A percentile compares a stretch with the other conserved stretches of the same genome.
phyloP scores from a whole-genome alignment of 2,888 invertebrate genomes.

The Apantesis nais region DNA sequence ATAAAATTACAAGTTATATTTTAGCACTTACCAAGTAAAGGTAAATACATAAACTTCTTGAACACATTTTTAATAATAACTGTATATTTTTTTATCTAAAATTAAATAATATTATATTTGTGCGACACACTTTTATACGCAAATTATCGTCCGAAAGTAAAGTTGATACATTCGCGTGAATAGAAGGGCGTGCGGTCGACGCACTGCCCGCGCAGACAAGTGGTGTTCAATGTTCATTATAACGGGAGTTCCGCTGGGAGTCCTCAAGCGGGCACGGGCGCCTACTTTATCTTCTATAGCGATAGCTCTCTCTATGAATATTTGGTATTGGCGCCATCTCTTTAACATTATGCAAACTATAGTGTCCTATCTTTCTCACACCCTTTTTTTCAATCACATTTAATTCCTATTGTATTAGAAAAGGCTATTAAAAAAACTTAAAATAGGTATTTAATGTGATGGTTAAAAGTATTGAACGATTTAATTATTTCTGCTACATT shows the following conservation, averaged over 20 bases:
- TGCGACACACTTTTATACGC: constrained; percentile 73
- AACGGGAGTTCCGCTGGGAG: constrained; percentile 83
- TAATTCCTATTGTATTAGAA: not conserved
- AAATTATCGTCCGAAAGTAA: constrained; percentile 73
- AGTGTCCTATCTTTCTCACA: constrained; percentile 38
- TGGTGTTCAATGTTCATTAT: constrained; percentile 79
- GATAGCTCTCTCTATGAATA: constrained; percentile 55
- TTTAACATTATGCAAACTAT: constrained; percentile 21
- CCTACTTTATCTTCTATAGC: constrained; percentile 63
- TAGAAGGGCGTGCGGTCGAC: constrained; percentile 83
- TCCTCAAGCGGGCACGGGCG: constrained; percentile 69
- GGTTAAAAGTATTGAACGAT: too few relatives aligned
- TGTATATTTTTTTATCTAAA: constrained; percentile 56
- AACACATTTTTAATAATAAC: constrained; percentile 70
- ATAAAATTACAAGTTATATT: not conserved
- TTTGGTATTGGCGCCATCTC: constrained; percentile 71
- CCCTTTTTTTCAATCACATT: not conserved
- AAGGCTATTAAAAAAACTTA: too few relatives aligned
- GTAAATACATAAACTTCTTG: constrained; percentile 65
- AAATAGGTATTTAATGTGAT: too few relatives aligned
- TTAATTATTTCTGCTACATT: too few relatives aligned
- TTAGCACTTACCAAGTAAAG: constrained; percentile 73
- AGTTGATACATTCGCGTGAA: constrained; percentile 80
- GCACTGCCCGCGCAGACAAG: constrained; percentile 84
- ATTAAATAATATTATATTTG: constrained; percentile 52